Evolutionary conservation across 37 sponge, comb jelly and placozoan genomes (phyloP), one percentile per base, ranked within the genome.

Genomic region (Spongia lamella): DNA sequence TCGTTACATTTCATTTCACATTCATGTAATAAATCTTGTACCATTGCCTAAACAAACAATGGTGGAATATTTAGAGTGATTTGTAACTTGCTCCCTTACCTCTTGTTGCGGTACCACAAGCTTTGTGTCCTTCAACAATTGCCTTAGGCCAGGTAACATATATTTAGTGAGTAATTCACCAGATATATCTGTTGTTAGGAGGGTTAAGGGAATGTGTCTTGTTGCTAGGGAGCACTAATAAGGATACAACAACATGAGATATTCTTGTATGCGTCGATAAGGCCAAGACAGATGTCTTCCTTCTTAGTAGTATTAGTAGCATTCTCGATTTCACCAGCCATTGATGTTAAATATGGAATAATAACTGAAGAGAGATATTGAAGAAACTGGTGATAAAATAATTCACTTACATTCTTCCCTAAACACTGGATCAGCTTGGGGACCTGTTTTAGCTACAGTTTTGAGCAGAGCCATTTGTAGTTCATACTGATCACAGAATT

Each of bases 171-270:
- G 29, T 35, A 85, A 62, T 16, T 84, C 77, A 22, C 26, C 65
- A 19, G 90, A 90, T 26, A 84, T 27, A 52, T 78, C 90, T 89
- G 11, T 5, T 13, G 62, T 24, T 36, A 53, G 32, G 19, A 58
- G 56, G 36, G n/a, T 70, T 20, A 81, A 66, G 56, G 61, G 5
- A 61, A 21, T 61, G 53, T 20, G 2, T 11, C 37, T 5, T 32
- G 62, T 30, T 38, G 26, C 22, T 64, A 69, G n/a, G n/a, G 30
- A 38, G 13, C 13, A 40, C 37, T 47, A 57, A 26, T 13, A 29
- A 63, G 87, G 91, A 92, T 94, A 94, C 91, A 94, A 85, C 94
- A 90, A 24, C 81, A 87, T 20, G 85, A 78, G 21, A 94, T 63
- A 56, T 86, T 80, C 56, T 49, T 82, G 64, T 89, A 94, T 26